Conservation (phyloP, 2,797 vertebrate species). For the Catharus ustulatus region DNA sequence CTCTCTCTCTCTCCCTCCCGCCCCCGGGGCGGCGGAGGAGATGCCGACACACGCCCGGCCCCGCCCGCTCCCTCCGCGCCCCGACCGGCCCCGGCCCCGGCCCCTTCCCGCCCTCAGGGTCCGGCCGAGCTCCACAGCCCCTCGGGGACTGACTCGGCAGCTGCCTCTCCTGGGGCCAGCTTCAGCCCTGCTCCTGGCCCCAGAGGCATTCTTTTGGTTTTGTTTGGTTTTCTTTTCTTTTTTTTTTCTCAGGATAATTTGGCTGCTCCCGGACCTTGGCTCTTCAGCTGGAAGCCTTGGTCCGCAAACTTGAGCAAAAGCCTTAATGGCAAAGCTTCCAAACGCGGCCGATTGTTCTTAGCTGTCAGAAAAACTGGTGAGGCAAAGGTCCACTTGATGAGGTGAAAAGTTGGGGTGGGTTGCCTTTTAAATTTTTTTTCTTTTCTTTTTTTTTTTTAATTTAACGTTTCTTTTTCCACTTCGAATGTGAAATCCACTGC, state of each 20-base stretch:
- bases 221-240: too few relatives aligned
- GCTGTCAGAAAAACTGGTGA: not conserved
- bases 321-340: not conserved
- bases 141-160: fast-evolving
- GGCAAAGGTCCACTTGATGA: not conserved
- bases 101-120: not conserved
- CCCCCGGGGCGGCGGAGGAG: not conserved
- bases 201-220: not conserved
- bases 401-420: fast-evolving
- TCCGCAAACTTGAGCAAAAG: not conserved
- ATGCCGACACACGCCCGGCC: constrained; percentile 41
- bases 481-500: not conserved
- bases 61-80: not conserved
- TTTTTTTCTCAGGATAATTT: not conserved
- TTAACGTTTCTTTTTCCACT: not conserved
- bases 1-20: not conserved
- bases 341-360: not conserved
- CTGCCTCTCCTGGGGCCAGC: fast-evolving
- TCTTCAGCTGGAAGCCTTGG: not conserved
- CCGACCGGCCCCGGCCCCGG: not conserved
- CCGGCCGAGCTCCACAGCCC: not conserved
- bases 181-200: too few relatives aligned
- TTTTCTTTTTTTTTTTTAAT: not conserved
- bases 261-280: not conserved
- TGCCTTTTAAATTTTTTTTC: not conserved